These are phyloP conservation scores for Lepus townsendii DNA, from an alignment of 2,797 vertebrate species.

Conservation along the genomic window DNA sequence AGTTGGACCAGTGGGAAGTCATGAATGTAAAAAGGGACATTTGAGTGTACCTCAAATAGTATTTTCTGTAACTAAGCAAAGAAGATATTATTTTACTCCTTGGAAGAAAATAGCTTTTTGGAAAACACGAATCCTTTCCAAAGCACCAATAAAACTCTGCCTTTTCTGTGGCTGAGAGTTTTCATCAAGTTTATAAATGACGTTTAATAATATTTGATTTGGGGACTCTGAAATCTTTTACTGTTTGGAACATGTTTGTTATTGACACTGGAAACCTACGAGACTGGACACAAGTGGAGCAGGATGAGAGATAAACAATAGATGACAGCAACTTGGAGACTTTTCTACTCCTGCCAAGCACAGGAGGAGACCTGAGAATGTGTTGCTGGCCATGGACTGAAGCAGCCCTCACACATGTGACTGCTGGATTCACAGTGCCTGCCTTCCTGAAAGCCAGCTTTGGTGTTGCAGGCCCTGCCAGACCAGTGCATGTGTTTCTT, in stretches of 20 bases:
- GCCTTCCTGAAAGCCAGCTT: background rate
- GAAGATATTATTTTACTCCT: constrained; percentile 50
- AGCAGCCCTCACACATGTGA: accelerated
- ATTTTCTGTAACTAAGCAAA: constrained; percentile 58
- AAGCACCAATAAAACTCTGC: background rate
- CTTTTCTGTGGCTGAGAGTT: constrained; percentile 55
- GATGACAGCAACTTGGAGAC: background rate
- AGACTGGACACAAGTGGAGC: background rate
- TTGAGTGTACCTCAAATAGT: constrained; percentile 45
- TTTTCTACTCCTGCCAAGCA: background rate
- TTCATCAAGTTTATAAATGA: constrained; percentile 10
- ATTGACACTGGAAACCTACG: background rate
- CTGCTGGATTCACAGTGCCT: background rate
- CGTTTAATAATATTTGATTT: background rate
- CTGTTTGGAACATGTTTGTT: background rate
- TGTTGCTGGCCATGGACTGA: background rate
- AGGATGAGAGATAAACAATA: background rate
- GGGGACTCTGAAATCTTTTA: background rate
- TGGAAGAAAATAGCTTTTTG: constrained; percentile 7
- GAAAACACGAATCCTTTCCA: constrained; percentile 50
- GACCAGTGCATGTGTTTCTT: background rate
- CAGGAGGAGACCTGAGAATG: background rate
- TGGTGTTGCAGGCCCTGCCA: no score
- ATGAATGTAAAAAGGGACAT: constrained; percentile 31
- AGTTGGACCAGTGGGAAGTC: constrained; percentile 13